These are phyloP conservation scores for Caerostris darwini DNA, from an alignment of 1,140 invertebrate genomes.

Conservation along the genomic window DNA sequence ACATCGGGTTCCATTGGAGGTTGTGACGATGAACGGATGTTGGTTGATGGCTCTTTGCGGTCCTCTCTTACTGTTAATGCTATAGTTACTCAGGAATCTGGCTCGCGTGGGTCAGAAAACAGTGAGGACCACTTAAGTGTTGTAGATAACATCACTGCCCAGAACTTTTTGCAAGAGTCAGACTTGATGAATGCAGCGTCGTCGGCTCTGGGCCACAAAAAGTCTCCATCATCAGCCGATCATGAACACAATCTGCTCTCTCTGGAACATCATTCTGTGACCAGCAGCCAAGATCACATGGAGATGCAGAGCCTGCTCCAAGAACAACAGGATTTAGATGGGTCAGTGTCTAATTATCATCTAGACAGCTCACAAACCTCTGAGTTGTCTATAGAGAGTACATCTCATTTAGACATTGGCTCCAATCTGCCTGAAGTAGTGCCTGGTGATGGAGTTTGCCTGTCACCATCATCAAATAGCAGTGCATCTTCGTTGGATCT, in stretches of 20 bases:
- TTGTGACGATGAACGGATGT: constrained; percentile 68
- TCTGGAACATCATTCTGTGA: constrained; percentile 51
- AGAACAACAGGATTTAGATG: constrained; percentile 66
- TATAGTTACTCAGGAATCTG: constrained; percentile 56
- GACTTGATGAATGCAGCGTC: constrained; percentile 74
- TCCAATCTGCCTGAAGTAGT: constrained; percentile 54
- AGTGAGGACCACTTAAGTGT: constrained; percentile 67
- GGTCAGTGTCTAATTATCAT: constrained; percentile 54
- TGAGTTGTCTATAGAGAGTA: constrained; percentile 61
- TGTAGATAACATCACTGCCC: constrained; percentile 70
- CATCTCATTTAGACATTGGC: constrained; percentile 57
- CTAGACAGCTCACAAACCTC: constrained; percentile 71
- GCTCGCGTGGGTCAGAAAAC: constrained; percentile 37
- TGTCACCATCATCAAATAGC: constrained; percentile 70
- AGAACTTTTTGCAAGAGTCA: constrained; percentile 70
- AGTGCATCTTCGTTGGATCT: constrained; percentile 72
- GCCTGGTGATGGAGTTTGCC: constrained; percentile 58
- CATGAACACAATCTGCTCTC: constrained; percentile 56
- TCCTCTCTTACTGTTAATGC: constrained; percentile 57
- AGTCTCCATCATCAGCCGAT: constrained; percentile 31
- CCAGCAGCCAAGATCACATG: constrained; percentile 64
- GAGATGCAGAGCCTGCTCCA: constrained; percentile 66
- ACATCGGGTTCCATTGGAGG: constrained; percentile 64
- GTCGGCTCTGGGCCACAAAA: constrained; percentile 63
- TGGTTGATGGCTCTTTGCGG: constrained; percentile 56